A percentile compares a stretch with the other conserved stretches of the same genome.
Evolutionary conservation across 2,113 vertebrate species (phyloP).

Genomic region (Protobothrops flavoviridis): DNA sequence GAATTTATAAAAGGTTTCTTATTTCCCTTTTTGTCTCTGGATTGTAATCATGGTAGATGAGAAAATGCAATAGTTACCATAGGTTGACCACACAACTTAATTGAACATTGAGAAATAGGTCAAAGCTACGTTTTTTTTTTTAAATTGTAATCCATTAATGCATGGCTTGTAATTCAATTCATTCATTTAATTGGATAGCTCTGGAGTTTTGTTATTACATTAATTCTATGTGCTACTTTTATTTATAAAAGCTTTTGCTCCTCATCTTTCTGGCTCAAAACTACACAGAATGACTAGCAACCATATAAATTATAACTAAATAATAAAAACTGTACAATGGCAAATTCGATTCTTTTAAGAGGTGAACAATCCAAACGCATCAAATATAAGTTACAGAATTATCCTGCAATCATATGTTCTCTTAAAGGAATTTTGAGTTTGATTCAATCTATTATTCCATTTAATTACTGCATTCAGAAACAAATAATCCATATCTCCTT

Average conservation of each 20-base stretch:
- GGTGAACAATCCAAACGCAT: neutral
- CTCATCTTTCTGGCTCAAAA: neutral
- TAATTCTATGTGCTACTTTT: neutral
- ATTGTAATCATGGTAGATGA: slow-evolving; percentile 31
- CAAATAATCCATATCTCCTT: neutral
- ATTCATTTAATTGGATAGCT: neutral
- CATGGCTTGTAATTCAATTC: slow-evolving; percentile 1
- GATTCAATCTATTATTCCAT: neutral
- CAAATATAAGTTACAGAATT: neutral
- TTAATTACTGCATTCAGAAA: neutral
- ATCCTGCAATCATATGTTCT: neutral
- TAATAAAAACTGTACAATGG: neutral
- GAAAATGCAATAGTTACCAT: slow-evolving; percentile 48
- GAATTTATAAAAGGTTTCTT: neutral
- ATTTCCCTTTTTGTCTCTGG: slow-evolving; percentile 29
- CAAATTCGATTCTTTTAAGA: neutral
- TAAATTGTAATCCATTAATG: slow-evolving; percentile 43
- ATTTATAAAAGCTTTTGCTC: neutral
- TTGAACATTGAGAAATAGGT: slow-evolving; percentile 8
- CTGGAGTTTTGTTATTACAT: neutral
- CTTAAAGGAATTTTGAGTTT: neutral
- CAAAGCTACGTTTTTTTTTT: slow-evolving; percentile 46
- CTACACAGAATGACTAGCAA: neutral
- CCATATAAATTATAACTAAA: neutral
- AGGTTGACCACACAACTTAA: slow-evolving; percentile 28